Evolutionary conservation across 2,113 vertebrate genomes (phyloP).

Genomic region (Platanista minor): DNA sequence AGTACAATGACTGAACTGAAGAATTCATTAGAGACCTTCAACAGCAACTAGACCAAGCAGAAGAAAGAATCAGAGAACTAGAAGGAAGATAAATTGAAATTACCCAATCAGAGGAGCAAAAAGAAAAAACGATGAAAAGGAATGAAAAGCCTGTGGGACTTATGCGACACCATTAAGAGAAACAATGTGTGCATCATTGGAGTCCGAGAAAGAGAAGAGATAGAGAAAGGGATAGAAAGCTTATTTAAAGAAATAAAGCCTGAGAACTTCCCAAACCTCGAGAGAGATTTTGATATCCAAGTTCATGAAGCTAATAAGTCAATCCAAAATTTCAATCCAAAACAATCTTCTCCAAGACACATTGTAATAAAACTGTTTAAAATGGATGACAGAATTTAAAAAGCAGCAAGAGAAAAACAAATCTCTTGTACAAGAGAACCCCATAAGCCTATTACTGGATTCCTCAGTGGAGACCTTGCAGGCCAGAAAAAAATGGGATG

Average conservation of each 20-base stretch:
- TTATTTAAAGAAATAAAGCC: not conserved
- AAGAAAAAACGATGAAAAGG: not conserved
- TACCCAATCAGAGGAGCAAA: not conserved
- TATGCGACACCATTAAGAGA: not conserved
- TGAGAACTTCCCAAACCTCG: not conserved
- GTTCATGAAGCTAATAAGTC: not conserved
- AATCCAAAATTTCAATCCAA: not conserved
- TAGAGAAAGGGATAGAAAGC: not conserved
- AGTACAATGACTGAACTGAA: not conserved
- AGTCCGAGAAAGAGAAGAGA: not conserved
- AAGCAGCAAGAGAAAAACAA: not conserved
- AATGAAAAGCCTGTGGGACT: not conserved
- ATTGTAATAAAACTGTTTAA: not conserved
- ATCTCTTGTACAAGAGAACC: not conserved
- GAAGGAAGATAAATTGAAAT: not conserved
- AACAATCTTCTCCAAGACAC: not conserved
- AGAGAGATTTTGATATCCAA: not conserved
- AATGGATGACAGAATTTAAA: not conserved
- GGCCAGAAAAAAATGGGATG: not conserved
- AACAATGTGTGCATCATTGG: not conserved
- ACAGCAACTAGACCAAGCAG: not conserved
- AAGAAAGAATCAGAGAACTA: not conserved
- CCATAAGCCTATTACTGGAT: not conserved
- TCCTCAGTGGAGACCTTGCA: not conserved
- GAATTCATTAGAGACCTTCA: not conserved